Evolutionary conservation across 2,888 invertebrate genomes (phyloP), one percentile per base, ranked within the genome.

Genomic region (Argyresthia albistria): DNA sequence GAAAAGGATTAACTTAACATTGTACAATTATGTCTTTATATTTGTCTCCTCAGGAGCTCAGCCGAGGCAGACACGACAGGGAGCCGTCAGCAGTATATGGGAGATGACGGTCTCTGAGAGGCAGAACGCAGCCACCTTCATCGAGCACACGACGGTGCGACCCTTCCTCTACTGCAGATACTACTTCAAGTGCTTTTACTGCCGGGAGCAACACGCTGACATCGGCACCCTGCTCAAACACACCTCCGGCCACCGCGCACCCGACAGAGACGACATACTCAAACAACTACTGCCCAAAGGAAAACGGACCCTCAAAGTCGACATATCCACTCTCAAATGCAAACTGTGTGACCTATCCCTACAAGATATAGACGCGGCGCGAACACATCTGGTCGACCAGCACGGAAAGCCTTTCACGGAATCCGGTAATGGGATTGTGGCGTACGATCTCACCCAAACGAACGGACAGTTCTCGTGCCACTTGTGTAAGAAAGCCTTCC

Each of bases 151-250:
- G 0, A 78, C 80, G 10, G 73, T 63, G 0, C 64, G 53, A 46
- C 81, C 81, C 0, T 81, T 81, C 59, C 67, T 79, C 10, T 80
- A 78, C 63, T 78, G 78, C 59, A 60, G 78, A 60, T 76, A 78
- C 54, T 76, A 65, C 61, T 80, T 75, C 61, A 79, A 80, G 58
- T 81, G 81, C 53, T 80, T 81, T 62, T 80, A 69, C 60, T 80
- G 80, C 53, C 64, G 63, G 10, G 69, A 79, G 58, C 71, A 74
- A 12, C 73, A 67, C 52, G 60, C 71, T 0, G 77, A 80, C 53
- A 67, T 81, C 16, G 69, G 65, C 14, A 53, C 60, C 0, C 60
- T 80, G 0, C 59, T 81, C 0, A 58, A 66, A 43, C 81, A 81
- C 54, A 76, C 67, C 1, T 7, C 57, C 0, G 58, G 59, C 0